Evolutionary conservation across 1,140 invertebrate species (phyloP).

Genomic region (Drosophila nigromelanica): DNA sequence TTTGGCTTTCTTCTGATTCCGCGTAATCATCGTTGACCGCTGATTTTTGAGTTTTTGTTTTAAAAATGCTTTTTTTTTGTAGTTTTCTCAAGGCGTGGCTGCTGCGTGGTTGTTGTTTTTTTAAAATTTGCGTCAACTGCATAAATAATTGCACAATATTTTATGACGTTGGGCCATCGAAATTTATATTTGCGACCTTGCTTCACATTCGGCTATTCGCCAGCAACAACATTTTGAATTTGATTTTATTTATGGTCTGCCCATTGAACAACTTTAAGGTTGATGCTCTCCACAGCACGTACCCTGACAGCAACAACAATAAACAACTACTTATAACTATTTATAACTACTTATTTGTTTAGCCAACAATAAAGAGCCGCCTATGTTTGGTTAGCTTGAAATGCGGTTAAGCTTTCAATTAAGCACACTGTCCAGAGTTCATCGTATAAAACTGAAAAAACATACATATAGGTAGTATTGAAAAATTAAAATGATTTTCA

Average conservation of each 20-base stretch:
- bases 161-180: constrained; percentile 14
- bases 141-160: constrained; percentile 63
- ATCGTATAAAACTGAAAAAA: not conserved
- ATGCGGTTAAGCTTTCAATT: constrained; percentile 12
- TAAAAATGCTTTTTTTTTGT: not conserved
- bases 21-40: constrained; percentile 34
- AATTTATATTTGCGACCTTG: constrained; percentile 55
- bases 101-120: constrained; percentile 32
- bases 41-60: constrained; percentile 7
- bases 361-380: constrained; percentile 18
- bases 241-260: constrained; percentile 26
- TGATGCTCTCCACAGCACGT: constrained; percentile 35
- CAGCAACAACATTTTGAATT: constrained; percentile 33
- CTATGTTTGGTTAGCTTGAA: constrained; percentile 10
- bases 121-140: constrained; percentile 56
- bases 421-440: constrained; percentile 16
- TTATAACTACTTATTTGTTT: constrained; percentile 28
- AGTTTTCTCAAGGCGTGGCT: constrained; percentile 30
- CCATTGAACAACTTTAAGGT: constrained; percentile 33
- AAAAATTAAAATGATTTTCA: not conserved
- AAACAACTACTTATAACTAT: constrained; percentile 28
- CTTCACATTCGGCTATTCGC: constrained; percentile 34
- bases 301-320: constrained; percentile 2
- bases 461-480: not conserved
- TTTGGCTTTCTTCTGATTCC: constrained; percentile 65